Evolutionary conservation across 2,113 vertebrate genomes (phyloP).

Genomic region (Theristicus caerulescens): DNA sequence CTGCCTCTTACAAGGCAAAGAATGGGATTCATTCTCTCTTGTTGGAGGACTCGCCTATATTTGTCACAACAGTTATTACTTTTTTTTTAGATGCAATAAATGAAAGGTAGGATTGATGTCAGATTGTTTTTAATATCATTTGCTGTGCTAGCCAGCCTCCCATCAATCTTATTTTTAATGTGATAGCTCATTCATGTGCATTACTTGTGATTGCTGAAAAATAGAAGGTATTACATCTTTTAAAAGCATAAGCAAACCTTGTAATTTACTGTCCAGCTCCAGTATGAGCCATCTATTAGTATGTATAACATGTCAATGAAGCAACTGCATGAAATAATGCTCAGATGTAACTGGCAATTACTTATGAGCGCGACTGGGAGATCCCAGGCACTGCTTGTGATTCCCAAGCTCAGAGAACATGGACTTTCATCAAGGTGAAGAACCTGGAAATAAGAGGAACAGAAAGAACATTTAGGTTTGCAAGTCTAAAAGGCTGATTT

Average conservation of each 20-base stretch:
- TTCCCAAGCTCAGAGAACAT: not conserved
- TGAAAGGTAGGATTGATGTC: not conserved
- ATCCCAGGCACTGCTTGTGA: not conserved
- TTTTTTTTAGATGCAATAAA: constrained; percentile 36
- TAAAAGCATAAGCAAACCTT: constrained; percentile 2
- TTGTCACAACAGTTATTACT: constrained; percentile 20
- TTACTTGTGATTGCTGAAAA: not conserved
- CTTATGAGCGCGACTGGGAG: not conserved
- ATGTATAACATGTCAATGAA: not conserved
- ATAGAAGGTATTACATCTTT: not conserved
- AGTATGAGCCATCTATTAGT: not conserved
- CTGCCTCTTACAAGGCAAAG: not conserved
- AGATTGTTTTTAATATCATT: not conserved
- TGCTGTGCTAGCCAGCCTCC: not conserved
- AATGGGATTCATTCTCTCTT: not conserved
- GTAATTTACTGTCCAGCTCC: not conserved
- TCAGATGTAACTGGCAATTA: not conserved
- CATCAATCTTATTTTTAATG: not conserved
- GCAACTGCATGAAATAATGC: not conserved
- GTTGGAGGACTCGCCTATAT: not conserved
- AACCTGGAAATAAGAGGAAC: not conserved
- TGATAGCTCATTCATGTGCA: not conserved
- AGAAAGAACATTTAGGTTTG: not conserved
- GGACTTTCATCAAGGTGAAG: not conserved
- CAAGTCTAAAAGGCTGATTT: not conserved